Evolutionary conservation across 2,888 invertebrate species (phyloP), one percentile per base, ranked within the genome.

Genomic region (Autographa pulchrina): DNA sequence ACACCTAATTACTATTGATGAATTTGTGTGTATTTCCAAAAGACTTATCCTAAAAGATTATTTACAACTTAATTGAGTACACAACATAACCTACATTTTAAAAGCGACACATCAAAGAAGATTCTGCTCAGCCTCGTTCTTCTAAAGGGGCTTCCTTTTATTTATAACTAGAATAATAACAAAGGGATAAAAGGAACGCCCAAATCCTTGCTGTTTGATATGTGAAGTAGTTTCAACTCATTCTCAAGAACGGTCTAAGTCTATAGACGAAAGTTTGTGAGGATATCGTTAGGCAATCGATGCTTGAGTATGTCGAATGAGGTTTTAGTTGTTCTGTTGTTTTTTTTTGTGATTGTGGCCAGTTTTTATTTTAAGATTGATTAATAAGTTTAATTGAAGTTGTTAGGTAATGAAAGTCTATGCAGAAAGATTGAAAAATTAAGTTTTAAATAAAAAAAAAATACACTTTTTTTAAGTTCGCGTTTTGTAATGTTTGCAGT

Each of bases 71-170:
- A 25, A 31, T 7, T 54, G n/a, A 8, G n/a, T 67, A n/a, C 14
- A 7, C n/a, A 13, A 18, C 2, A n/a, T 8, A 31, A 31, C 13
- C 18, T 54, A 54, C 60, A 62, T 77, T 62, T 58, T 59, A 58
- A 68, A 58, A 65, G 77, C 67, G 65, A 60, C 60, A 41, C 65
- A 38, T 80, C 81, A 77, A 77, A 77, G 77, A 62, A 59, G 52
- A 56, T 80, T 77, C 66, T 65, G 31, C 62, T 65, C 43, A 54
- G 62, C 65, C 72, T 68, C 20, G 61, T 66, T 56, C 75, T 60
- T 80, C 70, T 62, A 67, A 67, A 77, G 54, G 70, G 71, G 20
- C 62, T 35, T n/a, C 77, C 72, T 69, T 80, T 71, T 68, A 80
- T 75, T 74, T 79, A 31, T 56, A 56, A 25, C 54, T 56, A 56